These are phyloP conservation scores for Sorex fumeus DNA, from an alignment of 2,113 vertebrate species.

Conservation along the genomic window DNA sequence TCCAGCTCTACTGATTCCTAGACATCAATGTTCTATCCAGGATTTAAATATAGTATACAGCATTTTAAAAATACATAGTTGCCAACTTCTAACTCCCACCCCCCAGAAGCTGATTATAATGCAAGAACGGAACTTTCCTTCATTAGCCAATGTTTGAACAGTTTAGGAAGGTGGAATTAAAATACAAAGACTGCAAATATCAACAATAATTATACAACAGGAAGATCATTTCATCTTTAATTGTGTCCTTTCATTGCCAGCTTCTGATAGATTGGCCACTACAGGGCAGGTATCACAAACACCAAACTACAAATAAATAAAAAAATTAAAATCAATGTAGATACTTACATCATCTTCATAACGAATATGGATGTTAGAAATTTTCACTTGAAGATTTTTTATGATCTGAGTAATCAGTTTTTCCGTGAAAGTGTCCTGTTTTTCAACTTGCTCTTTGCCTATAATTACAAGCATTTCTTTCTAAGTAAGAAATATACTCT, in stretches of 20 bases:
- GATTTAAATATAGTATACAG: neutral
- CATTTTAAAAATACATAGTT: slow-evolving; percentile 48
- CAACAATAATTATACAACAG: slow-evolving; percentile 19
- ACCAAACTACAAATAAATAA: neutral
- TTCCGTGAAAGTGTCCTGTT: slow-evolving; percentile 97
- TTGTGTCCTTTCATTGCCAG: neutral
- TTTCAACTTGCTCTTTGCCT: slow-evolving; percentile 93
- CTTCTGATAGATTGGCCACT: neutral
- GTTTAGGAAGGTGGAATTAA: slow-evolving; percentile 58
- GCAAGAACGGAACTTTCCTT: slow-evolving; percentile 27
- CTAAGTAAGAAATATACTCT: slow-evolving; percentile 63
- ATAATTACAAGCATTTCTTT: slow-evolving; percentile 78
- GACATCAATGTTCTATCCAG: neutral
- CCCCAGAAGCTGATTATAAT: neutral
- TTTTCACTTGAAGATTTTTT: slow-evolving; percentile 98
- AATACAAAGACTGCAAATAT: neutral
- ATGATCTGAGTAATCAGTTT: slow-evolving; percentile 98
- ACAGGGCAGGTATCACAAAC: slow-evolving; percentile 1
- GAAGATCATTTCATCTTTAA: neutral
- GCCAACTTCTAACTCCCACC: slow-evolving; percentile 34
- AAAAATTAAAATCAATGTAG: slow-evolving; percentile 52
- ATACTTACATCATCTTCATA: slow-evolving; percentile 98
- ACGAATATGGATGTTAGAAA: slow-evolving; percentile 97
- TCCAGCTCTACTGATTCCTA: slow-evolving; percentile 34
- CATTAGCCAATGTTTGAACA: slow-evolving; percentile 34